Evolutionary conservation across 2,888 invertebrate genomes (phyloP), one percentile per base, ranked within the genome.

Genomic region (Junonia oenone): DNA sequence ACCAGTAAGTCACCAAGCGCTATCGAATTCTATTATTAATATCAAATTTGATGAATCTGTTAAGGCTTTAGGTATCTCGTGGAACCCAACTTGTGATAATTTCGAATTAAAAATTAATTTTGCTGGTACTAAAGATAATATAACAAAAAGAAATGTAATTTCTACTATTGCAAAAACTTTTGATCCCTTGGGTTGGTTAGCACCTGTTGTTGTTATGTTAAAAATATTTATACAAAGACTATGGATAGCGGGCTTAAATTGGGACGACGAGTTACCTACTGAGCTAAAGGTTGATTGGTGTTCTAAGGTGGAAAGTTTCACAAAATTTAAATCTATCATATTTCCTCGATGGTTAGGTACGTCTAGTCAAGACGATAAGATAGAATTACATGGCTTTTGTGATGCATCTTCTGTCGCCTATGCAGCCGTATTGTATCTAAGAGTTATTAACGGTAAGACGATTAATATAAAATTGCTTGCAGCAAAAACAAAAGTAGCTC

Each of bases 181-280:
- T 43, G 62, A 63, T 15, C 65, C 61, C 6, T 29, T 63, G 11
- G 61, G 65, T n/a, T 63, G 62, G 62, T 47, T 63, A 37, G 52
- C 62, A 9, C 58, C 65, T 11, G 48, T 59, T 6, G 45, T 57
- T 9, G 27, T 59, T 11, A 51, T 11, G 2, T 58, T 58, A 3
- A 60, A 60, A 45, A 35, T 48, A 33, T 63, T 62, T 56, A 52
- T 61, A 8, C 60, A 61, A 45, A 57, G 50, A 47, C 14, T 63
- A 8, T 63, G 57, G 61, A 33, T 37, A n/a, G 8, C 19, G 22
- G 26, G 38, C 17, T 38, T 61, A 8, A 8, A 11, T n/a, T 61
- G 61, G 56, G 56, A 61, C 40, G 55, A 61, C 2, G 29, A 37
- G 11, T 17, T 59, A 0, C 17, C 55, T 5, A 4, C 45, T n/a